phyloP scores from a whole-genome alignment of 1,140 invertebrate species.

The Panagrolaimus sp. region DNA sequence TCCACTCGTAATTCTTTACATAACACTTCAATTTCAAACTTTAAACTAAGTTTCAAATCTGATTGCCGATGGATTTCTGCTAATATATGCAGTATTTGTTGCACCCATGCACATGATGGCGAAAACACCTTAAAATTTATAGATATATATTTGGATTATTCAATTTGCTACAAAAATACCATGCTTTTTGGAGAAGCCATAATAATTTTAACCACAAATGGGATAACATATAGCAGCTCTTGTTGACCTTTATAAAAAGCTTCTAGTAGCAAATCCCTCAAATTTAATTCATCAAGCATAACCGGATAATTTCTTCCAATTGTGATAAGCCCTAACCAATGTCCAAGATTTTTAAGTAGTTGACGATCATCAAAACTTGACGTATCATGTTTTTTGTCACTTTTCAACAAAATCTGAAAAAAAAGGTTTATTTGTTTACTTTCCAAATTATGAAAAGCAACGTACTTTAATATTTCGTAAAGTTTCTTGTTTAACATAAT shows the following conservation, averaged over 20 bases:
- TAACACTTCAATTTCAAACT: slow-evolving; percentile 98
- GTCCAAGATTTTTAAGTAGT: slow-evolving; percentile 91
- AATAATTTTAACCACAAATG: slow-evolving; percentile 98
- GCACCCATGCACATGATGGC: slow-evolving; percentile 96
- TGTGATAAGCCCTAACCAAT: slow-evolving; percentile 96
- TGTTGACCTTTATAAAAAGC: slow-evolving; percentile 95
- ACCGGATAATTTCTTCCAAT: slow-evolving; percentile 90
- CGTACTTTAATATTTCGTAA: slow-evolving; percentile 80
- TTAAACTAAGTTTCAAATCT: slow-evolving; percentile 85
- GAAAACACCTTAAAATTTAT: slow-evolving; percentile 74
- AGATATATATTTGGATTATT: too few species aligned
- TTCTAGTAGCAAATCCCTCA: slow-evolving; percentile 88
- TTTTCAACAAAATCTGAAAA: slow-evolving; percentile 71
- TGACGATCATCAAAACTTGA: slow-evolving; percentile 96
- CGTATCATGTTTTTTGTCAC: slow-evolving; percentile 79
- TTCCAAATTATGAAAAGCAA: too few species aligned
- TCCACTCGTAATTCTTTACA: slow-evolving; percentile 79
- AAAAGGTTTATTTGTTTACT: slow-evolving; percentile 40
- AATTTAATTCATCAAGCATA: slow-evolving; percentile 72
- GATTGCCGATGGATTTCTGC: slow-evolving; percentile 92
- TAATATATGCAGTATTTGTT: slow-evolving; percentile 90
- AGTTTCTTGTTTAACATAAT: slow-evolving; percentile 84
- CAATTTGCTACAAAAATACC: too few species aligned
- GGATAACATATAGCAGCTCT: slow-evolving; percentile 95
- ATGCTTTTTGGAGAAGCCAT: slow-evolving; percentile 85